Evolutionary conservation across 2,797 vertebrate species (phyloP), one percentile per base, ranked within the genome.

Genomic region (Eulemur mongoz): DNA sequence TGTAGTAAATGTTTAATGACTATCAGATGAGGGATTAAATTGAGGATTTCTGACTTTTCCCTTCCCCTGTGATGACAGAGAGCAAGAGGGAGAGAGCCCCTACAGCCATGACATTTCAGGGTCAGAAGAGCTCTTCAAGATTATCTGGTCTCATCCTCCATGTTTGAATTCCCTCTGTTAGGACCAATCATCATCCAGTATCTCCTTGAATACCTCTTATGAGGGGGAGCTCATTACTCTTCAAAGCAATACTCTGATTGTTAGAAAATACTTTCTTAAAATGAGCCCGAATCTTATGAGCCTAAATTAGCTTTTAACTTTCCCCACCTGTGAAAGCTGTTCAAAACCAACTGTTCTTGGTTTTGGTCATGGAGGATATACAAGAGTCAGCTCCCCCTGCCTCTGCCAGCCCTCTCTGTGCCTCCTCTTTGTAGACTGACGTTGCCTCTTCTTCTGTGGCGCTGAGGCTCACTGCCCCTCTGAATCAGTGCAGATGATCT

Each of bases 221-320:
- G 63, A 86, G 5, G 3, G 20, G 38, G n/a, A 80, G 63, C 48
- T 86, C 75, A 65, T 45, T 87, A 72, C 45, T 94, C 69, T 92
- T 90, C 79, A 89, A 84, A 93, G 59, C 1, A 22, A 32, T 92
- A 18, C 35, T 96, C n/a, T 89, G 48, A 69, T 94, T 61, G 20
- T 82, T 92, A 86, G 84, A 94, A 94, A 95, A 88, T 32, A 48
- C 48, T 89, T 94, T 88, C 85, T 89, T 92, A 82, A 89, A 95
- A 95, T 54, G 35, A 96, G 17, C 61, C 35, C 9, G 76, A 63
- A 93, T 93, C 75, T 91, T 81, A 59, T 72, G 63, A 82, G 32
- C 70, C 85, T 87, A 89, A 93, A 57, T 72, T 76, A 88, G 69
- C 52, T 89, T 89, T 83, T 82, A 76, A 94, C 40, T 90, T 96